These are phyloP conservation scores for Odontocolon sp. DNA, from an alignment of 2,888 invertebrate species.

Conservation along the genomic window DNA sequence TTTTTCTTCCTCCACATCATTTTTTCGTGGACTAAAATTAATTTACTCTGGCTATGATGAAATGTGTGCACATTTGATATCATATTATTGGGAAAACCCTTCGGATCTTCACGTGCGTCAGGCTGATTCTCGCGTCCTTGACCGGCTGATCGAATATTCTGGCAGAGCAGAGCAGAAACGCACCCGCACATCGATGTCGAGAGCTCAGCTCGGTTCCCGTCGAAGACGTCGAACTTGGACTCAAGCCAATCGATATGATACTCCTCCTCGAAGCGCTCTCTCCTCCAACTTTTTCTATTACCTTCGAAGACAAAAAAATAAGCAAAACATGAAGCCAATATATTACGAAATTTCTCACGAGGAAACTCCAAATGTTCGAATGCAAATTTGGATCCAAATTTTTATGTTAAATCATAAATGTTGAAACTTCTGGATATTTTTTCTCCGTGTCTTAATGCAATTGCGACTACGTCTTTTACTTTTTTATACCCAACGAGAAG, in stretches of 20 bases:
- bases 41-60: not conserved
- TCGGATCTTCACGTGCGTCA: slow-evolving; percentile 23
- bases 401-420: not conserved
- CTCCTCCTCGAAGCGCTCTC: slow-evolving; percentile 21
- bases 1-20: not conserved
- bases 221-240: slow-evolving; percentile 61
- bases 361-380: not conserved
- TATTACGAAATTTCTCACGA: too few species aligned
- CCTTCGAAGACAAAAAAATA: not conserved
- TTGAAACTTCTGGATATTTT: too few species aligned
- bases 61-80: not conserved
- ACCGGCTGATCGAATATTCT: slow-evolving; percentile 39
- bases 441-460: too few species aligned
- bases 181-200: slow-evolving; percentile 8
- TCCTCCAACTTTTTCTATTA: slow-evolving; percentile 11
- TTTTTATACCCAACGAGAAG: not conserved
- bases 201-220: slow-evolving; percentile 39
- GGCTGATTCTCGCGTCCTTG: slow-evolving; percentile 28
- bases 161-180: slow-evolving; percentile 29
- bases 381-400: not conserved
- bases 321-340: not conserved
- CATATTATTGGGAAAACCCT: not conserved
- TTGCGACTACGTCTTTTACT: too few species aligned
- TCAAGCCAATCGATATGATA: slow-evolving; percentile 62
- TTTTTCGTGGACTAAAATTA: not conserved